phyloP scores from a whole-genome alignment of 2,797 vertebrate genomes.

The Rhinoraja longicauda region DNA sequence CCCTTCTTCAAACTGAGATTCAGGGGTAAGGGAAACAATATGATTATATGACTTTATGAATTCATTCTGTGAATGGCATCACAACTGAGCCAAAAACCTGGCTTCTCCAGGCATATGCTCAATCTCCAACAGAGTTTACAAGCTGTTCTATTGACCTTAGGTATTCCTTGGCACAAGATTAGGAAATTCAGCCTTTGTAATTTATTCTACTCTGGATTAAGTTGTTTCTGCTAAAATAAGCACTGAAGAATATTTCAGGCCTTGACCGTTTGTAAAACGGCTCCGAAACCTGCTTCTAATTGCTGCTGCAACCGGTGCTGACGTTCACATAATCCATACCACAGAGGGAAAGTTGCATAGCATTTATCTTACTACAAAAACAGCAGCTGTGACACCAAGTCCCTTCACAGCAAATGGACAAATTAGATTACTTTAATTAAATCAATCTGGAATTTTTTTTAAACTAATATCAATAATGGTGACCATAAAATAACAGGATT shows the following conservation, averaged over 20 bases:
- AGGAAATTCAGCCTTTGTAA: background rate
- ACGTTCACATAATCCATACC: background rate
- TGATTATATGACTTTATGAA: no score
- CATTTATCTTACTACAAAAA: no score
- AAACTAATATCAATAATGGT: no score
- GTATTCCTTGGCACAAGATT: background rate
- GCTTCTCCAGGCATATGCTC: background rate
- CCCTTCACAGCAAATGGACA: no score
- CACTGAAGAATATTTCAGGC: no score
- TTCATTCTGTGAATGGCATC: background rate
- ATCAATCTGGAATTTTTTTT: no score
- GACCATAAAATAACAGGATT: no score
- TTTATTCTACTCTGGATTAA: background rate
- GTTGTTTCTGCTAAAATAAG: background rate
- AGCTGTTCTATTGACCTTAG: background rate
- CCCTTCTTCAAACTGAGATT: no score
- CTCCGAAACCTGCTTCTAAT: background rate
- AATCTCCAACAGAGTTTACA: background rate
- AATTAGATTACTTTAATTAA: no score
- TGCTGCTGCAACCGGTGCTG: background rate
- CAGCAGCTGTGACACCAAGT: no score
- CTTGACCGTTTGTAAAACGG: background rate
- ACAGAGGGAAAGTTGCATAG: no score
- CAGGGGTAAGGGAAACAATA: no score
- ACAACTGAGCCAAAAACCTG: background rate